A percentile compares a stretch with the other conserved stretches of the same genome.
Evolutionary conservation across 2,113 vertebrate genomes (phyloP).

Genomic region (Sciurus niger): DNA sequence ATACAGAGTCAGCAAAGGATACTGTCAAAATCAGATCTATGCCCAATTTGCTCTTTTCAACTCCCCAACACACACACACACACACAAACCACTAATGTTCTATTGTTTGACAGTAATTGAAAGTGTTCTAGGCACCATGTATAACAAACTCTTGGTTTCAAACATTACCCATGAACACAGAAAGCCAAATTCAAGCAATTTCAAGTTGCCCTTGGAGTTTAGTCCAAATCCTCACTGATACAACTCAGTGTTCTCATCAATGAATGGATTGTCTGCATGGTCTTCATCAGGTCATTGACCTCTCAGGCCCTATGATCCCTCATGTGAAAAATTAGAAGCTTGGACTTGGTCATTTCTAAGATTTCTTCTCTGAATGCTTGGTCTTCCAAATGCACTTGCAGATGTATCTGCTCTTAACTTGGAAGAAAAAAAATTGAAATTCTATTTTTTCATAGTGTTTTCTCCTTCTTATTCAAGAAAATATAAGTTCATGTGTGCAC

Average conservation of each 20-base stretch:
- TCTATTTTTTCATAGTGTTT: background rate
- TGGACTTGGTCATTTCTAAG: background rate
- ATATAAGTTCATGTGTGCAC: background rate
- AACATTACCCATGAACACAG: background rate
- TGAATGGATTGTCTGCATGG: background rate
- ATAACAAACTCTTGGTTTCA: constrained; percentile 23
- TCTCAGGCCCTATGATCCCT: background rate
- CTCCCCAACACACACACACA: background rate
- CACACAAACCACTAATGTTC: background rate
- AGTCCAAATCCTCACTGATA: background rate
- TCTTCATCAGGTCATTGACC: background rate
- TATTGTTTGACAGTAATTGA: background rate
- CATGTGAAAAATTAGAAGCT: background rate
- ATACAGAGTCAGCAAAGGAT: background rate
- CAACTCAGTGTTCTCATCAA: background rate
- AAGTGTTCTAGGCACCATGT: background rate
- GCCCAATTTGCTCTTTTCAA: background rate
- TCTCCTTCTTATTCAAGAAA: background rate
- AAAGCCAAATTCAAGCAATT: constrained; percentile 43
- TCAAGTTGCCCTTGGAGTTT: background rate
- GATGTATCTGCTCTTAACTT: background rate
- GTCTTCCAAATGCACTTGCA: background rate
- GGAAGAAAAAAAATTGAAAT: background rate
- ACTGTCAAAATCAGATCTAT: background rate
- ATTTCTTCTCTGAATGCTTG: background rate